Conservation (phyloP, 2,113 vertebrate genomes). For the Ivindomyrus marchei region DNA sequence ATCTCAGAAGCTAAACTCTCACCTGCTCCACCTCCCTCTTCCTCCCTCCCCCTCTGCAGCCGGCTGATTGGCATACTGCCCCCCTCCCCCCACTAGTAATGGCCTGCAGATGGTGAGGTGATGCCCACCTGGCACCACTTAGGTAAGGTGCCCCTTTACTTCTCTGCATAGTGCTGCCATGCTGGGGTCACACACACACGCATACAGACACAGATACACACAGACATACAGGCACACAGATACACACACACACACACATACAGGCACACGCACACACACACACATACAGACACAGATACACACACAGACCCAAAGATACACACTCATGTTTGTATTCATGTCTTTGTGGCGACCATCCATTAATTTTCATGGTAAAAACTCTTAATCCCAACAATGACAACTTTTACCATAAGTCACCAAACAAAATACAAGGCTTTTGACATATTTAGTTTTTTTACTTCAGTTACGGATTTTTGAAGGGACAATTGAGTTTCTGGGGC, state of each 20-base stretch:
- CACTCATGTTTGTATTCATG: not conserved
- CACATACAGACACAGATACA: not conserved
- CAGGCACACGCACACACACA: not conserved
- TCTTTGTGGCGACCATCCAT: not conserved
- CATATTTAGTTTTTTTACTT: not conserved
- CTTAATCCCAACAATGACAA: not conserved
- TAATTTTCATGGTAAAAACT: not conserved
- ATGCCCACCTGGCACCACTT: not conserved
- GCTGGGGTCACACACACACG: not conserved
- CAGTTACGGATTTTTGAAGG: not conserved
- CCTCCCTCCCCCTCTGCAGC: not conserved
- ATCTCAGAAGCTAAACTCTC: not conserved
- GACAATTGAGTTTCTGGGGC: not conserved
- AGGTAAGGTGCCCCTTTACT: not conserved
- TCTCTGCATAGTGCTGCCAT: not conserved
- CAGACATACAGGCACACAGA: not conserved
- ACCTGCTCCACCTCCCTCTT: no score
- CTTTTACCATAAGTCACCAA: not conserved
- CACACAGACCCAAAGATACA: not conserved
- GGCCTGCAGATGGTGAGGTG: conserved; percentile 5
- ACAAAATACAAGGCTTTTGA: not conserved
- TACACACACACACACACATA: not conserved
- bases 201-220: not conserved
- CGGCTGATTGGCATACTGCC: not conserved
- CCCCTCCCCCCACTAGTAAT: not conserved